Conservation (phyloP, 2,888 invertebrate genomes). For the Caenorhabditis parvicauda region DNA sequence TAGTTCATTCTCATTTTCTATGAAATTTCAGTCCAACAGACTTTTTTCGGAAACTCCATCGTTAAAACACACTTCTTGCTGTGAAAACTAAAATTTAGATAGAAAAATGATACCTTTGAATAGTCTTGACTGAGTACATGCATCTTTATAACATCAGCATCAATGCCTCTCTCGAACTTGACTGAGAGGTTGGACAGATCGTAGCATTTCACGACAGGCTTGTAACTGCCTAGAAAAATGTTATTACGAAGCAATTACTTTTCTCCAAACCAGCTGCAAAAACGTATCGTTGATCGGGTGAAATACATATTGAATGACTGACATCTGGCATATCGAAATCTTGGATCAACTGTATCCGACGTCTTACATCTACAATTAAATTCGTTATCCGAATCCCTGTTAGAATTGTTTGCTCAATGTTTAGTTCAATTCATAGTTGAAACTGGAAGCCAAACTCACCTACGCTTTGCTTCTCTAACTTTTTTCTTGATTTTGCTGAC, state of each 20-base stretch:
- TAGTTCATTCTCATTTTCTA: too few species aligned
- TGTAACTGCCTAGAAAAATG: slow-evolving; percentile 72
- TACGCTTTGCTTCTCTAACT: slow-evolving; percentile 66
- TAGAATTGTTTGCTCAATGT: too few species aligned
- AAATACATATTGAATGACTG: slow-evolving; percentile 79
- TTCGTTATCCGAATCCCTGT: too few species aligned
- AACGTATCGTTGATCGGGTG: slow-evolving; percentile 87
- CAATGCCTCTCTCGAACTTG: slow-evolving; percentile 96
- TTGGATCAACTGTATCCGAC: slow-evolving; percentile 91
- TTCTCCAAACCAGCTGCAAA: slow-evolving; percentile 76
- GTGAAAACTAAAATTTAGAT: too few species aligned
- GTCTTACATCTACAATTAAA: slow-evolving; percentile 74
- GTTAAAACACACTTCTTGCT: too few species aligned
- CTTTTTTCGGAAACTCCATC: slow-evolving; percentile 34
- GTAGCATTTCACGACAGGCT: slow-evolving; percentile 90
- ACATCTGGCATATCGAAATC: slow-evolving; percentile 97
- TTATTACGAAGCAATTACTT: not conserved
- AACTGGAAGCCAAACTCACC: slow-evolving; percentile 64
- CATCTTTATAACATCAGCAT: slow-evolving; percentile 92
- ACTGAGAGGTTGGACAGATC: slow-evolving; percentile 91
- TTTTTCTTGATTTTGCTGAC: slow-evolving; percentile 64
- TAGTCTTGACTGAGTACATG: slow-evolving; percentile 91
- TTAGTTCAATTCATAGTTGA: not conserved
- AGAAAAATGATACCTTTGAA: slow-evolving; percentile 73
- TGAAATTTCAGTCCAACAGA: too few species aligned